phyloP scores from a whole-genome alignment of 2,113 vertebrate genomes.

The Accipiter cooperii region DNA sequence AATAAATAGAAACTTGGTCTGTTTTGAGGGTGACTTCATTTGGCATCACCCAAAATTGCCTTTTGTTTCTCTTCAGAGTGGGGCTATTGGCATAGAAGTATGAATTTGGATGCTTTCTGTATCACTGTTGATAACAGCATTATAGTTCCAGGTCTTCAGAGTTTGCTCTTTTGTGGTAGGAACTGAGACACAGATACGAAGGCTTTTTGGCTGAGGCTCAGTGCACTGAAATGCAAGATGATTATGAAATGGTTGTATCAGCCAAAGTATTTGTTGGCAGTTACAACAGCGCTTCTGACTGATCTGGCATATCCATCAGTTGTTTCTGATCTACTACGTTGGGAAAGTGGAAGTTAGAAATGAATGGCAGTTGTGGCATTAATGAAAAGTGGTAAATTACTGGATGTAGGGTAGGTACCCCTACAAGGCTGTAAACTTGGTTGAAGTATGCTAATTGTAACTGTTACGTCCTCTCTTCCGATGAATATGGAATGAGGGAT shows the following conservation, averaged over 20 bases:
- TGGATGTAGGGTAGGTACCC: neutral
- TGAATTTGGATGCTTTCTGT: neutral
- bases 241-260: conserved; percentile 26
- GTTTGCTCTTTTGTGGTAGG: neutral
- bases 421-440: neutral
- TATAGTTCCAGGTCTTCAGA: neutral
- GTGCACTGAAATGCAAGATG: conserved; percentile 25
- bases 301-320: neutral
- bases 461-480: neutral
- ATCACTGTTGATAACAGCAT: neutral
- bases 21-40: neutral
- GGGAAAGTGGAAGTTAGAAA: neutral
- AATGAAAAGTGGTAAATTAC: neutral
- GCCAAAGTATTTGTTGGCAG: conserved; percentile 48
- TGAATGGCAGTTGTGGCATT: neutral
- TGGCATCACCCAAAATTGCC: neutral
- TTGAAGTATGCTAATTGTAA: neutral
- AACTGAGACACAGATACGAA: neutral
- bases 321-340: neutral
- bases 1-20: conserved; percentile 12
- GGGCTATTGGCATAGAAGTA: neutral
- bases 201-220: neutral
- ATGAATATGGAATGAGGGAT: neutral
- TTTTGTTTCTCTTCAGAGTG: neutral
- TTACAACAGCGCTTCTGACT: neutral